These are phyloP conservation scores for Chiloscyllium punctatum DNA, from an alignment of 2,797 vertebrate genomes.

Conservation along the genomic window DNA sequence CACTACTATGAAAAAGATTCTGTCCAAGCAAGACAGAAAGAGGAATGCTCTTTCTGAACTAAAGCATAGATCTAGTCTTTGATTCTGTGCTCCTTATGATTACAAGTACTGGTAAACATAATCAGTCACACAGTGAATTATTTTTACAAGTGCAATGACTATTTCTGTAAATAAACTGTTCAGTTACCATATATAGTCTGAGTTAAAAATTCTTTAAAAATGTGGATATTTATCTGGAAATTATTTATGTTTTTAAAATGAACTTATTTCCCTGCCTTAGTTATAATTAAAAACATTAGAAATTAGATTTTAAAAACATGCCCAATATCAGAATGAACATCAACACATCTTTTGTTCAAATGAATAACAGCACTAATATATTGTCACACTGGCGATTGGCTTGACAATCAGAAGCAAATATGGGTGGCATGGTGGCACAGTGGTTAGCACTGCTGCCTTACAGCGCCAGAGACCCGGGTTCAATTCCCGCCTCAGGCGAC, in stretches of 20 bases:
- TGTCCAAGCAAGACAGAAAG: neutral
- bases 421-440: too few relatives aligned
- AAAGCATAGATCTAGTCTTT: neutral
- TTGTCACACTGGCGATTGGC: neutral
- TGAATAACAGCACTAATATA: neutral
- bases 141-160: neutral
- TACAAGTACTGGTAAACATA: neutral
- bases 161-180: neutral
- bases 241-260: neutral
- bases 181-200: too few relatives aligned
- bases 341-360: neutral
- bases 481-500: too few relatives aligned
- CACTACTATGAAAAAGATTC: neutral
- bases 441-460: too few relatives aligned
- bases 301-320: neutral
- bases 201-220: neutral
- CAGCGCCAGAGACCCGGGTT: too few relatives aligned
- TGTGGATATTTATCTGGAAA: neutral
- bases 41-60: neutral
- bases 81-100: neutral
- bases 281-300: neutral
- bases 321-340: neutral
- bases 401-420: neutral
- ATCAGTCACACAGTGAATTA: neutral
- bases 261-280: neutral